A percentile compares a stretch with the other conserved stretches of the same genome.
Conservation (phyloP, 2,113 vertebrate species). For the Fulmarus glacialis region DNA sequence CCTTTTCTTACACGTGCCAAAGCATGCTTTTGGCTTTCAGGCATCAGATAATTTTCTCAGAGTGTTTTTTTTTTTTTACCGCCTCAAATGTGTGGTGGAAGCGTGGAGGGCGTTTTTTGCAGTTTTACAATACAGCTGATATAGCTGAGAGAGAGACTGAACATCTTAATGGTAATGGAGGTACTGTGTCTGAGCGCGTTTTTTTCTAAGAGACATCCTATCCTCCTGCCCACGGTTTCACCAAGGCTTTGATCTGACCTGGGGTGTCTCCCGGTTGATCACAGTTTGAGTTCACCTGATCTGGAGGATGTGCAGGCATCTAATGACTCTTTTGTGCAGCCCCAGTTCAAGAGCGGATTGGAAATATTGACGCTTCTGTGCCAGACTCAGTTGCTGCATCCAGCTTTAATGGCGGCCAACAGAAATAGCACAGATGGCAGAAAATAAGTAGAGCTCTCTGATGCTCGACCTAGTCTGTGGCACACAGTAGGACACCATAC, state of each 20-base stretch:
- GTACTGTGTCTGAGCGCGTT: not conserved
- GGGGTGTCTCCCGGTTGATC: not conserved
- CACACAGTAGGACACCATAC: accelerated
- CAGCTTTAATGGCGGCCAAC: accelerated
- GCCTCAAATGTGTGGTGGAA: not conserved
- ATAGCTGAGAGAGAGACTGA: not conserved
- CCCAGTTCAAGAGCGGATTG: not conserved
- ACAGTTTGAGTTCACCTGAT: not conserved
- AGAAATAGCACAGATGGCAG: not conserved
- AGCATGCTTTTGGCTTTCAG: not conserved
- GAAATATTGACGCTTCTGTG: accelerated
- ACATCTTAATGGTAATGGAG: not conserved
- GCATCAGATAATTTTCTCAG: not conserved
- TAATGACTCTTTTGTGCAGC: not conserved
- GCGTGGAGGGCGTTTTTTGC: not conserved
- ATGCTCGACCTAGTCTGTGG: not conserved
- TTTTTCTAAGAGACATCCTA: not conserved
- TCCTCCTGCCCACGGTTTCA: not conserved
- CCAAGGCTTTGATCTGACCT: not conserved
- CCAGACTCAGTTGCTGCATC: not conserved
- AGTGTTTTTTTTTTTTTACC: not conserved
- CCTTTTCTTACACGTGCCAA: not conserved
- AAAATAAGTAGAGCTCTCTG: not conserved
- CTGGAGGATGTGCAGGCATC: not conserved
- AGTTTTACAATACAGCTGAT: not conserved